phyloP scores from a whole-genome alignment of 1,140 invertebrate species.

The Leptinotarsa undecemlineata region DNA sequence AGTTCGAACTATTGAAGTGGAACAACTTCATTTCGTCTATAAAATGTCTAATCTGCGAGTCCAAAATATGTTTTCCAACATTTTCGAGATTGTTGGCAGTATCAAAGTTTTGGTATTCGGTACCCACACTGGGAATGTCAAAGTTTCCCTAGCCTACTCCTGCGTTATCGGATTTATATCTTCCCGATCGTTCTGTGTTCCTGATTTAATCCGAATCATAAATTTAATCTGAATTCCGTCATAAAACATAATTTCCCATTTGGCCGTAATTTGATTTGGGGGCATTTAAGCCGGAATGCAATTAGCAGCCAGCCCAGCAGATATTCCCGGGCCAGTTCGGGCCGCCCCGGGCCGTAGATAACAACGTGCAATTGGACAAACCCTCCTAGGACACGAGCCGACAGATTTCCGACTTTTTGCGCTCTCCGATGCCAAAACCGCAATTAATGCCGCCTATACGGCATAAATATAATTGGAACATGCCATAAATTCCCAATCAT shows the following conservation, averaged over 20 bases:
- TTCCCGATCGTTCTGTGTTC: conserved; percentile 20
- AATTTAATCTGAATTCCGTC: conserved; percentile 21
- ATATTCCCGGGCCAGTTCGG: conserved; percentile 18
- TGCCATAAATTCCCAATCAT: conserved; percentile 33
- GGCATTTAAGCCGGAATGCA: conserved; percentile 29
- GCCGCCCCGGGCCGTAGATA: conserved; percentile 21
- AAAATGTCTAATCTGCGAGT: too few species aligned
- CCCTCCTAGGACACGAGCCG: conserved; percentile 22
- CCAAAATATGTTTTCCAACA: too few species aligned
- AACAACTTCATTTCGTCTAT: too few species aligned
- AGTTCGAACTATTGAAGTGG: too few species aligned
- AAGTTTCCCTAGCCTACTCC: too few species aligned
- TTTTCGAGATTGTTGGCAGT: too few species aligned
- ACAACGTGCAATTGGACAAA: conserved; percentile 13
- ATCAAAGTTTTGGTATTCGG: too few species aligned
- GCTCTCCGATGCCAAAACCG: neutral
- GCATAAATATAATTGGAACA: conserved; percentile 36
- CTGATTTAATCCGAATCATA: conserved; percentile 25
- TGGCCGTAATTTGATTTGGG: conserved; percentile 30
- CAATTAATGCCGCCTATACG: conserved; percentile 31
- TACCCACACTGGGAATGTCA: conserved; percentile 8
- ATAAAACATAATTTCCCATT: conserved; percentile 28
- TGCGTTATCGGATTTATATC: neutral
- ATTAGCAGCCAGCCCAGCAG: conserved; percentile 13
- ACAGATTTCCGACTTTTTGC: conserved; percentile 1